phyloP scores from a whole-genome alignment of 2,113 vertebrate species.

The Coryphaenoides rupestris region DNA sequence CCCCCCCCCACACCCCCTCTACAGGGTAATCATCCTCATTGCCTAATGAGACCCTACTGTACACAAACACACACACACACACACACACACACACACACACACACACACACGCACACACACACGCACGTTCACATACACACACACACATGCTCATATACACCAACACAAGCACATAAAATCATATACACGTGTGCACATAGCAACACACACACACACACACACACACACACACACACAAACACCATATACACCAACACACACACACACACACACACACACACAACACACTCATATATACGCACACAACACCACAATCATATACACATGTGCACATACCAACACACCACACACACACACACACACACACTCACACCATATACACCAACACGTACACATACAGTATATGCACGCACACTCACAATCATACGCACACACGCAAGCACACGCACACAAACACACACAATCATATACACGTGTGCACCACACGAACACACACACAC shows the following conservation, averaged over 20 bases:
- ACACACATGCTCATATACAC: not conserved
- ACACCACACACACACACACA: not conserved
- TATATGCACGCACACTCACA: not conserved
- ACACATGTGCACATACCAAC: not conserved
- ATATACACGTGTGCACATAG: too few species aligned
- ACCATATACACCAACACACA: not conserved
- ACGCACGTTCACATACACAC: not conserved
- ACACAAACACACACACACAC: not conserved
- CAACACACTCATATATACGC: not conserved
- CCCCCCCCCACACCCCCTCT: not conserved
- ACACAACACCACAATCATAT: not conserved
- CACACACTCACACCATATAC: not conserved
- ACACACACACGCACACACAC: not conserved
- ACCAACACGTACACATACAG: not conserved
- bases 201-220: not conserved
- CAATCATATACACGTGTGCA: too few species aligned
- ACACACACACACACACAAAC: not conserved
- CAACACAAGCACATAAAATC: not conserved
- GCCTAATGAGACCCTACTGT: slow-evolving; percentile 13
- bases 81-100: not conserved
- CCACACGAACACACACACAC: not conserved
- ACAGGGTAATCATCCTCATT: not conserved
- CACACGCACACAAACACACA: not conserved
- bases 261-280: too few species aligned
- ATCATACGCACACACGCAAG: not conserved